Evolutionary conservation across 1,140 invertebrate species (phyloP).

Genomic region (Schlechtendalia chinensis): DNA sequence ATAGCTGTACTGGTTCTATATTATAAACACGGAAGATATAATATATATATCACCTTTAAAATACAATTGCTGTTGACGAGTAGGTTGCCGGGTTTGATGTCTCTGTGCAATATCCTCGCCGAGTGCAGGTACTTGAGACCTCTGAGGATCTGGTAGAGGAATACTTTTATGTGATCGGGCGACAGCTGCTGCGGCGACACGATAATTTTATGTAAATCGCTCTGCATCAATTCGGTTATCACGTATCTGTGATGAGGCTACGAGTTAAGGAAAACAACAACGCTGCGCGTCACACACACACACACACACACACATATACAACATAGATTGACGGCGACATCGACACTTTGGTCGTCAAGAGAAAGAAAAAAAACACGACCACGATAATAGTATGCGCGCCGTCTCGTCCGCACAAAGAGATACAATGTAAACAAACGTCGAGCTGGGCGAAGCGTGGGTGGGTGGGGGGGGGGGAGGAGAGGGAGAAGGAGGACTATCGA

Average conservation of each 20-base stretch:
- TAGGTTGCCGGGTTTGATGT: constrained; percentile 98
- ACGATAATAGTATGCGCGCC: neutral
- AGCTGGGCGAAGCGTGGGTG: too few relatives aligned
- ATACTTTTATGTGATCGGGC: constrained; percentile 99
- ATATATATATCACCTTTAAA: constrained; percentile 70
- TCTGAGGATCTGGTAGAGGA: constrained; percentile 99
- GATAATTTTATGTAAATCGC: constrained; percentile 99
- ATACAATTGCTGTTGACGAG: constrained; percentile 98
- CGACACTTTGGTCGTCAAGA: neutral
- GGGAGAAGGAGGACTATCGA: neutral
- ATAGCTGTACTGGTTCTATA: too few relatives aligned
- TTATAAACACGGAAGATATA: too few relatives aligned
- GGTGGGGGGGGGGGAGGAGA: too few relatives aligned
- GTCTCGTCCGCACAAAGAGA: neutral
- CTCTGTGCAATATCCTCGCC: constrained; percentile 93
- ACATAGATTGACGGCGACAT: too few relatives aligned
- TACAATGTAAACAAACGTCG: constrained; percentile 6
- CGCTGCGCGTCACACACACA: neutral
- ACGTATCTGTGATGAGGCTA: constrained; percentile 77
- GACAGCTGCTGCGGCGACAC: constrained; percentile 97
- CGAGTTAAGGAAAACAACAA: constrained; percentile 66
- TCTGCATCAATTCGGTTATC: constrained; percentile 98
- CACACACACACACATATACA: neutral
- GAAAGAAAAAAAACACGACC: neutral
- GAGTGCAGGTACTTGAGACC: constrained; percentile 98